Evolutionary conservation across 1,140 invertebrate genomes (phyloP).

Genomic region (Ceratina australensis): DNA sequence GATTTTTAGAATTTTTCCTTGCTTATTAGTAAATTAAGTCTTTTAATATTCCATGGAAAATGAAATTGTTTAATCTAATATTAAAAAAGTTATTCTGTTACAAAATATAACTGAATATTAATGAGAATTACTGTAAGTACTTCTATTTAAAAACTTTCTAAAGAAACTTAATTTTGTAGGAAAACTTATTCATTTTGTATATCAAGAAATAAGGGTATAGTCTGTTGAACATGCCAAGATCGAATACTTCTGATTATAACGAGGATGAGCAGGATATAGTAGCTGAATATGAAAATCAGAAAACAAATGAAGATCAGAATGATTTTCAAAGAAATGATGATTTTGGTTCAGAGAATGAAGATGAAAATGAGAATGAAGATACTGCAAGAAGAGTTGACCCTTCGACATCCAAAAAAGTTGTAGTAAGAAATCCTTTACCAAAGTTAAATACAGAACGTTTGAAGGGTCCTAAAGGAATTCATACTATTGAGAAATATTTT

Average conservation of each 20-base stretch:
- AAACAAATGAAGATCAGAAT: slow-evolving; percentile 44
- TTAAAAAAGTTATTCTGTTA: no score
- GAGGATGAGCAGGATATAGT: slow-evolving; percentile 58
- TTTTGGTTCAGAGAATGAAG: slow-evolving; percentile 40
- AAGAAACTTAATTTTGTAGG: neutral
- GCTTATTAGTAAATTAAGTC: no score
- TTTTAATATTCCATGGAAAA: no score
- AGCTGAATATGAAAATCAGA: slow-evolving; percentile 62
- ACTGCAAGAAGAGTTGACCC: slow-evolving; percentile 58
- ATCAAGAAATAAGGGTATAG: neutral
- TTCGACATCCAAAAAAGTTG: slow-evolving; percentile 78
- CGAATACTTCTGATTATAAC: slow-evolving; percentile 40
- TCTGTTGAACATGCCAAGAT: slow-evolving; percentile 30
- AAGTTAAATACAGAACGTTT: slow-evolving; percentile 86
- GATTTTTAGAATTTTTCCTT: no score
- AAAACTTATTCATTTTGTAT: neutral
- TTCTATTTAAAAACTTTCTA: neutral
- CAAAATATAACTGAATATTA: no score
- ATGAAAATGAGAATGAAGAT: slow-evolving; percentile 45
- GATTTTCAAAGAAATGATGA: slow-evolving; percentile 35
- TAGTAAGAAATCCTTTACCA: slow-evolving; percentile 85
- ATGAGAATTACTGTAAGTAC: neutral
- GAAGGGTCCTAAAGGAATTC: slow-evolving; percentile 88
- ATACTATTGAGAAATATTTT: slow-evolving; percentile 88
- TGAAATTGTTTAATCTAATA: no score